These are phyloP conservation scores for Callospermophilus lateralis DNA, from an alignment of 2,113 vertebrate genomes.

Conservation along the genomic window DNA sequence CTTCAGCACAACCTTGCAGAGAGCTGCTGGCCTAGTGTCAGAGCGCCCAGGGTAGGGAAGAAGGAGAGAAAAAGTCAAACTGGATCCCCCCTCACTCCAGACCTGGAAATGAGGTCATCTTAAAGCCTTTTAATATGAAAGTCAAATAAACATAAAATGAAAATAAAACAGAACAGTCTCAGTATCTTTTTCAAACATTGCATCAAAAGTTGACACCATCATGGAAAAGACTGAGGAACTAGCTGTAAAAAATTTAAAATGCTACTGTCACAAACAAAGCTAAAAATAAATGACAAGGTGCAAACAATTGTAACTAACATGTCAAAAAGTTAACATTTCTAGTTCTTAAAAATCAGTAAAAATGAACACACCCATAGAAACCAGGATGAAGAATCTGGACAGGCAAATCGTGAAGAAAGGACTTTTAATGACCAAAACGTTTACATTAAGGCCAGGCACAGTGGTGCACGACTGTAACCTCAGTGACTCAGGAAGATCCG, in stretches of 20 bases:
- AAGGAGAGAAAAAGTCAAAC: not conserved
- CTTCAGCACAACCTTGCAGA: not conserved
- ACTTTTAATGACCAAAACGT: not conserved
- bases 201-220: not conserved
- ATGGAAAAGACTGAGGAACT: not conserved
- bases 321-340: conserved; percentile 20
- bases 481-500: not conserved
- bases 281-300: conserved; percentile 49
- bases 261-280: not conserved
- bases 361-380: not conserved
- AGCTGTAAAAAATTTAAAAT: not conserved
- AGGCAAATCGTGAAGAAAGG: not conserved
- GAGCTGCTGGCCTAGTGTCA: not conserved
- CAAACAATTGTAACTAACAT: not conserved
- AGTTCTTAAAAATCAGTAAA: not conserved
- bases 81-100: not conserved
- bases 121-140: not conserved
- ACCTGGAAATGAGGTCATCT: not conserved
- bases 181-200: not conserved
- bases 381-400: not conserved
- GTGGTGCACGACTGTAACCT: not conserved
- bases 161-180: not conserved
- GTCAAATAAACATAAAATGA: not conserved
- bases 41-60: not conserved
- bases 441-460: not conserved